These are phyloP conservation scores for Ganaspis brasiliensis DNA, from an alignment of 2,888 invertebrate genomes.

Conservation along the genomic window DNA sequence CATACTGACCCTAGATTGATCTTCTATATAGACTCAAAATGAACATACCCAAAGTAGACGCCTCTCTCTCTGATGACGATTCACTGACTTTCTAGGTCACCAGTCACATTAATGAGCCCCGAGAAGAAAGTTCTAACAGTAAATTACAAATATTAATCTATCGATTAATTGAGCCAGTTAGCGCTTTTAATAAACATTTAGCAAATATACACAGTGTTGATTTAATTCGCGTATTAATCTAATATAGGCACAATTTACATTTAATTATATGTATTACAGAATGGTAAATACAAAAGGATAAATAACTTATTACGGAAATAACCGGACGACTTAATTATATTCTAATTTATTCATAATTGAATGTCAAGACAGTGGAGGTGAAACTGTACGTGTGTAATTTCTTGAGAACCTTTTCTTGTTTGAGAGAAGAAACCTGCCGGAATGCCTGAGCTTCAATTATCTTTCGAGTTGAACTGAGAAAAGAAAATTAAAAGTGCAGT, in stretches of 20 bases:
- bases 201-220: not conserved
- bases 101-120: not conserved
- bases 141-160: not conserved
- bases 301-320: not conserved
- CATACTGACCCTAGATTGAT: not conserved
- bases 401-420: not conserved
- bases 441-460: not conserved
- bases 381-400: not conserved
- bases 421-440: not conserved
- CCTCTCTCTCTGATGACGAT: not conserved
- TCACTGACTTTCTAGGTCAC: constrained; percentile 1
- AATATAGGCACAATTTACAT: not conserved
- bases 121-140: constrained; percentile 7
- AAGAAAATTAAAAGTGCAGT: not conserved
- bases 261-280: not conserved
- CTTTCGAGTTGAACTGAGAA: not conserved
- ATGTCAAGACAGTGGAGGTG: not conserved
- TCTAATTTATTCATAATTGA: constrained; percentile 31
- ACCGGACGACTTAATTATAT: constrained; percentile 11
- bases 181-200: not conserved
- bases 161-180: not conserved
- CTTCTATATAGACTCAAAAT: not conserved
- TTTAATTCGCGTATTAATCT: not conserved
- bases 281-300: not conserved
- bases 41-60: not conserved